Evolutionary conservation across 2,113 vertebrate genomes (phyloP).

Genomic region (Syngnathus typhle): DNA sequence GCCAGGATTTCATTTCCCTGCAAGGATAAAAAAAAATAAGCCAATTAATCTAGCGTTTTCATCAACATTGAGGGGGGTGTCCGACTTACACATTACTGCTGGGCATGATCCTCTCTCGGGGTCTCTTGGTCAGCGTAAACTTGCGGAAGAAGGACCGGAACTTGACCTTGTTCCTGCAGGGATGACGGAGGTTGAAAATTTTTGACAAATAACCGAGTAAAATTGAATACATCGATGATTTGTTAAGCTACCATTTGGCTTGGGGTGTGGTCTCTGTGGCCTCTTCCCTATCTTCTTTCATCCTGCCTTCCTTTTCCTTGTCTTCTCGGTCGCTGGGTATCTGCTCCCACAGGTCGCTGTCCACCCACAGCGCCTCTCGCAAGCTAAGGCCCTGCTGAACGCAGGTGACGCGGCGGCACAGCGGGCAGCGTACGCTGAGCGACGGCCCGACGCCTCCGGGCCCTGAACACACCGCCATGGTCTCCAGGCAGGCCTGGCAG

Average conservation of each 20-base stretch:
- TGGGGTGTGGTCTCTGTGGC: background rate
- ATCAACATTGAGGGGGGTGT: background rate
- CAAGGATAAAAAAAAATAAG: background rate
- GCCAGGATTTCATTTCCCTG: slow-evolving; percentile 9
- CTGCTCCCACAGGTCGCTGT: background rate
- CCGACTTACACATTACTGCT: slow-evolving; percentile 4
- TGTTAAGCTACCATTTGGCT: background rate
- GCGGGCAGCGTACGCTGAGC: background rate
- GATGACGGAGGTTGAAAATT: background rate
- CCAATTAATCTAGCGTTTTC: too few species aligned
- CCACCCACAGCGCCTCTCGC: slow-evolving; percentile 4
- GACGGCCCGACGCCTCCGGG: background rate
- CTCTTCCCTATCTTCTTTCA: background rate
- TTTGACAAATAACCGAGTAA: too few species aligned
- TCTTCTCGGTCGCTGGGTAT: background rate
- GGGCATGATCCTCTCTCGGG: background rate
- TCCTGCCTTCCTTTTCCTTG: background rate
- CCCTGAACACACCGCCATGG: background rate
- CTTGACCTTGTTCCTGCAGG: background rate
- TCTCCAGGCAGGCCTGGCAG: slow-evolving; percentile 10
- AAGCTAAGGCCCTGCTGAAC: background rate
- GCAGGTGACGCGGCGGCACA: slow-evolving; percentile 9
- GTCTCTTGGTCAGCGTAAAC: background rate
- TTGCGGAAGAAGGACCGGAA: background rate
- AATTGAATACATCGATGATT: background rate